phyloP scores from a whole-genome alignment of 2,888 invertebrate genomes.

The Rhingia campestris region DNA sequence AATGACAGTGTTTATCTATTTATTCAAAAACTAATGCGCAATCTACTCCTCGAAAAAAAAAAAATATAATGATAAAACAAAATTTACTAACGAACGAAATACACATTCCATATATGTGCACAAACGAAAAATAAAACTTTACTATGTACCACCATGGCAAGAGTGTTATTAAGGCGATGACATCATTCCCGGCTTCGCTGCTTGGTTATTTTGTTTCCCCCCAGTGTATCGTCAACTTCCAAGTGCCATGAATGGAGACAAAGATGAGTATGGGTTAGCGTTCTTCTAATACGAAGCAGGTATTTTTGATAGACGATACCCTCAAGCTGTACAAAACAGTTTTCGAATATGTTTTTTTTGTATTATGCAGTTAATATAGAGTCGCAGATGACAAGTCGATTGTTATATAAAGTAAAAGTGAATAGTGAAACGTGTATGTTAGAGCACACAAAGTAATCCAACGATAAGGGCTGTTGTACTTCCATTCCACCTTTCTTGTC shows the following conservation, averaged over 20 bases:
- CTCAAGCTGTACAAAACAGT: slow-evolving; percentile 10
- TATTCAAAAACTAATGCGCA: slow-evolving; percentile 44
- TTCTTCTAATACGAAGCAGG: slow-evolving; percentile 26
- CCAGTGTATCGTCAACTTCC: slow-evolving; percentile 1
- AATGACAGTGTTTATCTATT: slow-evolving; percentile 47
- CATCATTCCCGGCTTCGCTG: slow-evolving; percentile 69
- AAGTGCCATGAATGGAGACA: slow-evolving; percentile 29
- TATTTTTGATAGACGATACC: slow-evolving; percentile 12
- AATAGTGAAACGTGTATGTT: slow-evolving; percentile 54
- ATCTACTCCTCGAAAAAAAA: slow-evolving; percentile 42
- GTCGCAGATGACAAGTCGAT: not conserved
- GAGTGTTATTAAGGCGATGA: slow-evolving; percentile 68
- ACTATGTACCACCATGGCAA: slow-evolving; percentile 26
- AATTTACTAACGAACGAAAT: slow-evolving; percentile 56
- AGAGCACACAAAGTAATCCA: slow-evolving; percentile 49
- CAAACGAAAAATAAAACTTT: slow-evolving; percentile 48
- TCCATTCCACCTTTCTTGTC: slow-evolving; percentile 10
- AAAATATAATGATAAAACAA: slow-evolving; percentile 54
- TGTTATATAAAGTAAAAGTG: slow-evolving; percentile 41
- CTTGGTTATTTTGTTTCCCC: slow-evolving; percentile 15
- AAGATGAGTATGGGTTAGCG: slow-evolving; percentile 29
- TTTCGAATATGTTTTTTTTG: slow-evolving; percentile 18
- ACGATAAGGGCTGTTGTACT: not conserved
- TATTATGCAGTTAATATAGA: not conserved
- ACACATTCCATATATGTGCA: slow-evolving; percentile 31